phyloP scores from a whole-genome alignment of 1,140 invertebrate genomes.

The Pristionchus pacificus region DNA sequence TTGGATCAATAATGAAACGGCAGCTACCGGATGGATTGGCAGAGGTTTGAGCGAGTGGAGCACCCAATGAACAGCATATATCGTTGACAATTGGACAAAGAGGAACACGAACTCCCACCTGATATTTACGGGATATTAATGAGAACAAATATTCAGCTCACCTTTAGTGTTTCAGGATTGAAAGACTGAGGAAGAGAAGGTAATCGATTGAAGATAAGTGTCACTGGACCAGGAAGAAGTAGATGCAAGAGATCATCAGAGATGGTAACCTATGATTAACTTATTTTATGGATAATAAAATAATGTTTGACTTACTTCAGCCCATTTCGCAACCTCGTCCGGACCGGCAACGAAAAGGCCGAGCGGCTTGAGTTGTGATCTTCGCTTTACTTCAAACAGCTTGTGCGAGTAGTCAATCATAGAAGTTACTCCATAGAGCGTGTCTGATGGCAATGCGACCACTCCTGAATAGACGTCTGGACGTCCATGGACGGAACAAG shows the following conservation, averaged over 20 bases:
- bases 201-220: constrained; percentile 32
- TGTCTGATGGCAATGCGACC: constrained; percentile 27
- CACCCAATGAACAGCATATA: constrained; percentile 25
- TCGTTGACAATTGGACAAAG: constrained; percentile 23
- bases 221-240: constrained; percentile 36
- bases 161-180: constrained; percentile 17
- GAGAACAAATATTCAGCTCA: not conserved
- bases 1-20: constrained; percentile 2
- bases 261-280: constrained; percentile 9
- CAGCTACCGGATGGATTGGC: constrained; percentile 34
- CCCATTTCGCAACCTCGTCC: not conserved
- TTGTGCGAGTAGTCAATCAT: constrained; percentile 28
- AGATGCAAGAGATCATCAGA: not conserved
- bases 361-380: constrained; percentile 27
- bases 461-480: too few relatives aligned
- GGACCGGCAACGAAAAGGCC: constrained; percentile 25
- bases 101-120: constrained; percentile 35
- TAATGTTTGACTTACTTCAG: not conserved
- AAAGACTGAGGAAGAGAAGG: constrained; percentile 20
- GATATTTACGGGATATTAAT: not conserved
- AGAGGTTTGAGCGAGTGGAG: constrained; percentile 35
- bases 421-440: constrained; percentile 34
- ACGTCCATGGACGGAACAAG: too few relatives aligned
- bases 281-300: not conserved
- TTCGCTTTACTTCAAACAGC: constrained; percentile 29